Conservation (phyloP, 2,113 vertebrate genomes). For the Lutjanus erythropterus region DNA sequence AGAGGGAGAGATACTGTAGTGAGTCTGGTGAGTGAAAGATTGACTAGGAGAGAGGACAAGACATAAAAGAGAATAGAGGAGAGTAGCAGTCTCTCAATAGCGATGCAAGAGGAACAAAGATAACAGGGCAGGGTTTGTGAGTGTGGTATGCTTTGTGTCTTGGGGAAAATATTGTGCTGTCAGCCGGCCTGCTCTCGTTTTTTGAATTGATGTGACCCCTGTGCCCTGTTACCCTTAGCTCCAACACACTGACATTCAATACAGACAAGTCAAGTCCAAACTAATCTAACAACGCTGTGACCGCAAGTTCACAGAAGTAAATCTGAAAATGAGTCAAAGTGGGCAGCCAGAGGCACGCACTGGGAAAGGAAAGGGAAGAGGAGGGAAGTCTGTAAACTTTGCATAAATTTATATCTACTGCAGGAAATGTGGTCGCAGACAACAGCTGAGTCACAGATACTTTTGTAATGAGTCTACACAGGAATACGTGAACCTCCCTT, state of each 20-base stretch:
- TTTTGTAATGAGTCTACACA: constrained; percentile 6
- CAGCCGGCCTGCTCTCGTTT: constrained; percentile 13
- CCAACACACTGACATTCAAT: constrained; percentile 10
- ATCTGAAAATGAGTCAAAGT: constrained; percentile 11
- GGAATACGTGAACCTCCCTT: not conserved
- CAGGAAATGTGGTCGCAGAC: constrained; percentile 6
- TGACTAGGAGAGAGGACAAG: constrained; percentile 30
- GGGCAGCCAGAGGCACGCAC: not conserved
- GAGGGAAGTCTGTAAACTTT: constrained; percentile 5
- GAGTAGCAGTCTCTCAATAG: constrained; percentile 22
- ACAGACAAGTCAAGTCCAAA: constrained; percentile 14
- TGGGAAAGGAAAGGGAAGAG: not conserved
- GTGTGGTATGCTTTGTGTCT: constrained; percentile 24
- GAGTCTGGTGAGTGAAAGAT: constrained; percentile 30
- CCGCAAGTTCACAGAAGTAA: constrained; percentile 1
- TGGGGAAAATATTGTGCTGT: constrained; percentile 36
- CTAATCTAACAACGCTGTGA: not conserved
- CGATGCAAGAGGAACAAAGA: constrained; percentile 20
- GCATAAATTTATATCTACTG: constrained; percentile 14
- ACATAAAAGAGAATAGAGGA: constrained; percentile 36
- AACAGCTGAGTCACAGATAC: constrained; percentile 30
- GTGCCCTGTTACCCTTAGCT: not conserved
- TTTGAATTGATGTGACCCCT: constrained; percentile 24
- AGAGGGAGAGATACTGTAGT: constrained; percentile 12
- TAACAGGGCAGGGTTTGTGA: constrained; percentile 33